These are phyloP conservation scores for Cacoxenus indagator DNA, from an alignment of 2,888 invertebrate genomes.

Conservation along the genomic window DNA sequence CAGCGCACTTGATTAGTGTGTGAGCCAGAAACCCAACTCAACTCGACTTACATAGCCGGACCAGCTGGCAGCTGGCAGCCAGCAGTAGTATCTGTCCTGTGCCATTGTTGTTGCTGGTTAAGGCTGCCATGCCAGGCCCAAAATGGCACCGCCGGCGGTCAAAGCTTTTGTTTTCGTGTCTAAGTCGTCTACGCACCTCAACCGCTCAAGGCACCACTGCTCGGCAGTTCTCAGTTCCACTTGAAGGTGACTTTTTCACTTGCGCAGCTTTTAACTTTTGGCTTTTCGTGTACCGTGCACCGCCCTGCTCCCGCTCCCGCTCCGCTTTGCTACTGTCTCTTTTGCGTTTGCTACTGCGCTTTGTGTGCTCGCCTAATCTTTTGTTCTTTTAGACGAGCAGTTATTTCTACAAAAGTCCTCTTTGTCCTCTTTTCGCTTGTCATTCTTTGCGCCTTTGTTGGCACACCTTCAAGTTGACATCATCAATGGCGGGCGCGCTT, in stretches of 20 bases:
- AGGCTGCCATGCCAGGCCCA: conserved; percentile 31
- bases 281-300: background rate
- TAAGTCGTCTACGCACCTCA: background rate
- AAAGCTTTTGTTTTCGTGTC: background rate
- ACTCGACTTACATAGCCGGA: background rate
- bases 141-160: conserved; percentile 61
- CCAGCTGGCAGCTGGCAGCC: background rate
- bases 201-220: background rate
- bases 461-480: conserved; percentile 44
- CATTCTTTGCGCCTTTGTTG: conserved; percentile 59
- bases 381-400: conserved; percentile 55
- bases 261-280: conserved; percentile 27
- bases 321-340: background rate
- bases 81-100: background rate
- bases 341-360: conserved; percentile 21
- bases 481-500: conserved; percentile 23
- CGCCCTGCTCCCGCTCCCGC: background rate
- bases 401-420: conserved; percentile 1
- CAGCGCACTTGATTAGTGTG: conserved; percentile 32
- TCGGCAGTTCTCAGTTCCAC: conserved; percentile 37
- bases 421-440: conserved; percentile 35
- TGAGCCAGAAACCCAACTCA: background rate
- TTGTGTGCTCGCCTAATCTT: conserved; percentile 36
- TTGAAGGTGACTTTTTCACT: conserved; percentile 55
- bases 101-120: conserved; percentile 1